Evolutionary conservation across 1,140 invertebrate genomes (phyloP).

Genomic region (Riptortus pedestris): DNA sequence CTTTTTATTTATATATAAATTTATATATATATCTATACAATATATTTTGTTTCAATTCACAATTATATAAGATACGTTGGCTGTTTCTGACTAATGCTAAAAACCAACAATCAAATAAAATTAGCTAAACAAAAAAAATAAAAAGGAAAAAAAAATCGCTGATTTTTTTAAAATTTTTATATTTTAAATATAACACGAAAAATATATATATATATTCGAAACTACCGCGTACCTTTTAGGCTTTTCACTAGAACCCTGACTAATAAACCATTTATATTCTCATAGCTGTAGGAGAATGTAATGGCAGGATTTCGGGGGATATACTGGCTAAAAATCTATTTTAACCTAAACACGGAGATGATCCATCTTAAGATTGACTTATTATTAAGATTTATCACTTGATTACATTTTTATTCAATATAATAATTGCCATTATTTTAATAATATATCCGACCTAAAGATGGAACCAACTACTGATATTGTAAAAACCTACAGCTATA

Average conservation of each 20-base stretch:
- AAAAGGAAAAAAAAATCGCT: too few species aligned
- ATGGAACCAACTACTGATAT: constrained; percentile 18
- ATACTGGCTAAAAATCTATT: constrained; percentile 4
- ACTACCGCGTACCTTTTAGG: constrained; percentile 28
- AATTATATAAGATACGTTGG: neutral
- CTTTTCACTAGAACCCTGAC: constrained; percentile 29
- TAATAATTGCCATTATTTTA: neutral
- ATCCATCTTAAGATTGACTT: neutral
- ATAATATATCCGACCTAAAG: neutral
- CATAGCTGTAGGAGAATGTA: constrained; percentile 11
- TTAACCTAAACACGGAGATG: neutral
- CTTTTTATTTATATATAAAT: neutral
- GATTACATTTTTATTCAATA: constrained; percentile 1
- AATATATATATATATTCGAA: constrained; percentile 1
- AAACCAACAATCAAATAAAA: constrained; percentile 6
- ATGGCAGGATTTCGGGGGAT: constrained; percentile 23
- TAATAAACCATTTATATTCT: constrained; percentile 22
- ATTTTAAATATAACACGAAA: neutral
- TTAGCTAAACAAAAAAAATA: constrained; percentile 13
- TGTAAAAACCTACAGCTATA: constrained; percentile 21
- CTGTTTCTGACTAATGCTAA: constrained; percentile 6
- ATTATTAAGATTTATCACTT: constrained; percentile 13
- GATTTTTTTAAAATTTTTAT: too few species aligned
- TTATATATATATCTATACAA: neutral
- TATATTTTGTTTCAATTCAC: neutral